Percentiles rank a stretch among this genome's conserved stretches.
Conservation (phyloP, 2,888 invertebrate species). For the Erebia ligea region DNA sequence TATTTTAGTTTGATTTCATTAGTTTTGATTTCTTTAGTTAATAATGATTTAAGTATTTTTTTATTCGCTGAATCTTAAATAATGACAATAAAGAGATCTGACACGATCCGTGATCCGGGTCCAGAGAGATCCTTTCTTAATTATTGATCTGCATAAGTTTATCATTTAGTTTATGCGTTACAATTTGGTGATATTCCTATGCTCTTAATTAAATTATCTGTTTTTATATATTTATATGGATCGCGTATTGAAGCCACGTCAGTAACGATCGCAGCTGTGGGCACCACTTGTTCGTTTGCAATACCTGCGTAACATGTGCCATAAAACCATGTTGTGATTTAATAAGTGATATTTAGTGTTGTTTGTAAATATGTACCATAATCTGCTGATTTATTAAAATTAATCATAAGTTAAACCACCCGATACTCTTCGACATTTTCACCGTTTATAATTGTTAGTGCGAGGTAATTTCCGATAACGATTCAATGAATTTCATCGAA, state of each 20-base stretch:
- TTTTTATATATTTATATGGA: constrained; percentile 42
- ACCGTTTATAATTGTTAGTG: constrained; percentile 55
- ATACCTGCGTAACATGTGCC: constrained; percentile 79
- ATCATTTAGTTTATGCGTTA: constrained; percentile 63
- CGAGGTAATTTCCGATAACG: constrained; percentile 46
- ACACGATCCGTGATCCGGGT: constrained; percentile 58
- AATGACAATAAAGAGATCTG: constrained; percentile 85
- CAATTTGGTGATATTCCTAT: constrained; percentile 75
- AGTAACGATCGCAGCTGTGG: constrained; percentile 42
- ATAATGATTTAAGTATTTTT: constrained; percentile 78
- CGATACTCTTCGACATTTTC: constrained; percentile 57
- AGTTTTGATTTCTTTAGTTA: constrained; percentile 75
- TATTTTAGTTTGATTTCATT: constrained; percentile 80
- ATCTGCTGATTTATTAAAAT: constrained; percentile 65
- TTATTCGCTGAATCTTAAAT: constrained; percentile 74
- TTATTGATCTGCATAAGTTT: constrained; percentile 75
- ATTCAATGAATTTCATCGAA: constrained; percentile 39
- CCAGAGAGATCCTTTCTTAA: constrained; percentile 58
- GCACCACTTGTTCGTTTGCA: constrained; percentile 50
- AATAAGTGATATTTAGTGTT: constrained; percentile 82
- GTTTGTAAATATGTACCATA: constrained; percentile 83
- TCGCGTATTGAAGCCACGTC: constrained; percentile 73
- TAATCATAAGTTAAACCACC: constrained; percentile 68
- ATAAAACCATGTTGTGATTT: constrained; percentile 82
- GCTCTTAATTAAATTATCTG: constrained; percentile 55